Base-by-base conservation (phyloP, 1,140 invertebrate species). In the Mylabris phalerata region DNA sequence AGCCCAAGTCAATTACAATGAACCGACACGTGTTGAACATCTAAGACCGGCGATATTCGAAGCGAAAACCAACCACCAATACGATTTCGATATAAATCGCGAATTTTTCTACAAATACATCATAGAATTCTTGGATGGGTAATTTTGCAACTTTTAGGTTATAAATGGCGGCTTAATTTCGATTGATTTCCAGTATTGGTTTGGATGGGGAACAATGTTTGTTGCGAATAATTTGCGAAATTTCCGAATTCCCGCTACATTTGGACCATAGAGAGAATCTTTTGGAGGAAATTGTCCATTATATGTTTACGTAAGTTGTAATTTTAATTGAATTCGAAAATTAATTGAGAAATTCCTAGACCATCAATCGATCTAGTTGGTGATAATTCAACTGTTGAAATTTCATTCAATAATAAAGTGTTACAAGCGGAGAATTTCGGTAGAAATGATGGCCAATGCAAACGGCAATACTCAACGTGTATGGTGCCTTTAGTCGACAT, bases 61-160 rank as follows among this genome's bases (percentile, higher is more conserved):
- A 26, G 65, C 66, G 5, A 61, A 65, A 52, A 47, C 59, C 9
- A 45, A 45, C 38, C n/a, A 19, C 1, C 19, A 19, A 19, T 19
- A 48, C 2, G 47, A 60, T 32, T 64, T 62, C 9, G 67, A 68
- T 50, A 48, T 70, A n/a, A 57, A 60, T 11, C 60, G 66, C 42
- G 50, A 59, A 9, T 62, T 39, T 11, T 62, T 70, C 43, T 70
- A 70, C 46, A 57, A 64, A 46, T 68, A 68, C 39, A 50, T 68
- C 24, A 59, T 65, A 5, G 48, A 59, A 13, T 43, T 65, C 10
- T 42, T 70, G 27, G 51, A 70, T 9, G 62, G 58, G 68, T 69
- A 65, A 56, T 3, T 50, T 3, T 24, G 11, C 26, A 26, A 6
- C 1, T 5, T 32, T 4, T 32, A 32, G 32, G 7, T 5, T 5